These are phyloP conservation scores for Leptopilina myrica DNA, from an alignment of 2,888 invertebrate species.

Conservation along the genomic window DNA sequence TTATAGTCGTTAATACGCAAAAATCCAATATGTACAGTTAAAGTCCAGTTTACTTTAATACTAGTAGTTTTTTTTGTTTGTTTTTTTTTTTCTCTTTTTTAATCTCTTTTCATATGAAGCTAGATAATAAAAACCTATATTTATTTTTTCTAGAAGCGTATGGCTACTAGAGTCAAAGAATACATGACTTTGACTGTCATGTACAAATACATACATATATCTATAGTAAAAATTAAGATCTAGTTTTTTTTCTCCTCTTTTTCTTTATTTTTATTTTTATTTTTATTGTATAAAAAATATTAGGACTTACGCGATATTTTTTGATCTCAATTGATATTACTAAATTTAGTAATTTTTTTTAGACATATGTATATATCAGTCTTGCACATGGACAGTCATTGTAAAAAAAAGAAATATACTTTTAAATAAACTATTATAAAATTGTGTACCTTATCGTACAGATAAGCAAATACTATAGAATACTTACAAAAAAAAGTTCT, in stretches of 20 bases:
- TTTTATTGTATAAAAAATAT: conserved; percentile 28
- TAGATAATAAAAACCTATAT: background rate
- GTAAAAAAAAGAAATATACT: background rate
- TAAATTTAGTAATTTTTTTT: conserved; percentile 15
- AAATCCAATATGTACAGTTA: conserved; percentile 26
- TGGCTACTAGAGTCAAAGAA: conserved; percentile 14
- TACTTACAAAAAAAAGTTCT: background rate
- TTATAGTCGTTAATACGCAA: conserved; percentile 13
- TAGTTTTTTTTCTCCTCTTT: too few relatives aligned
- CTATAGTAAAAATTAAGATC: background rate
- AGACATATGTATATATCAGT: conserved; percentile 21
- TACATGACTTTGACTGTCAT: conserved; percentile 20
- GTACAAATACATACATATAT: conserved; percentile 22
- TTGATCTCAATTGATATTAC: conserved; percentile 30
- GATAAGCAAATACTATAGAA: background rate
- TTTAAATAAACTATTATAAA: conserved; percentile 20
- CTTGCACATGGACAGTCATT: conserved; percentile 34
- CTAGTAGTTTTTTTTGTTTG: background rate
- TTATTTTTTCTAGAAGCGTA: background rate
- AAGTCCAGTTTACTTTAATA: conserved; percentile 13
- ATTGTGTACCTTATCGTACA: background rate
- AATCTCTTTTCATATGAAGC: conserved; percentile 5
- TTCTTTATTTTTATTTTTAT: background rate
- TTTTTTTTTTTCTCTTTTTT: background rate
- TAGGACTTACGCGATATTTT: conserved; percentile 12